Percentiles rank a stretch among this genome's conserved stretches.
These are phyloP conservation scores for Embidobia sp. DNA, from an alignment of 2,888 invertebrate genomes.

Conservation along the genomic window DNA sequence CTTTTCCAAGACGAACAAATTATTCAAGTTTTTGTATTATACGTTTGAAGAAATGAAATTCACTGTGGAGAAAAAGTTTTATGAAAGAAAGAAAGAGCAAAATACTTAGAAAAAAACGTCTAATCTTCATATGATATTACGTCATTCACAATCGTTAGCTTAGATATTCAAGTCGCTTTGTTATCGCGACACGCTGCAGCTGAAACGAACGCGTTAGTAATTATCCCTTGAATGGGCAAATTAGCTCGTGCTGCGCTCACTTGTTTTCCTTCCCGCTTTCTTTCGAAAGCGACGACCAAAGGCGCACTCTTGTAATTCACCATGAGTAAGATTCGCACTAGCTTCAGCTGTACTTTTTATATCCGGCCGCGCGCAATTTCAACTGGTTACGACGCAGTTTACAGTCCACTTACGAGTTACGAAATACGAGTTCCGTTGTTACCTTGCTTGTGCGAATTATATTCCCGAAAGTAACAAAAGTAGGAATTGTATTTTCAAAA, in stretches of 20 bases:
- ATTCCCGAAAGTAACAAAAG: conserved; percentile 29
- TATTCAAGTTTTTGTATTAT: conserved; percentile 49
- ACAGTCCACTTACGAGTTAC: conserved; percentile 68
- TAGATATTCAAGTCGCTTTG: conserved; percentile 11
- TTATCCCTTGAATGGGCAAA: conserved; percentile 65
- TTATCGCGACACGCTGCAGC: conserved; percentile 16
- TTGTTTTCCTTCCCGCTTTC: conserved; percentile 43
- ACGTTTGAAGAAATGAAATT: conserved; percentile 51
- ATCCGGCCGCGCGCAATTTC: conserved; percentile 68
- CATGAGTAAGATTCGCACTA: conserved; percentile 54
- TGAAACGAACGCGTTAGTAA: conserved; percentile 49
- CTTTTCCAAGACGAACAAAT: conserved; percentile 36
- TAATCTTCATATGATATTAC: conserved; percentile 36
- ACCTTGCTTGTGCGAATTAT: conserved; percentile 35
- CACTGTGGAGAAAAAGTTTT: conserved; percentile 26
- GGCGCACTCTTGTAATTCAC: conserved; percentile 44
- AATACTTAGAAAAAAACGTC: neutral
- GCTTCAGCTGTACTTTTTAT: conserved; percentile 48
- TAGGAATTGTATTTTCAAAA: too few species aligned
- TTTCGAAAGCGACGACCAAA: conserved; percentile 9
- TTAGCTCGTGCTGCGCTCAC: conserved; percentile 51
- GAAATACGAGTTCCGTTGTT: conserved; percentile 38
- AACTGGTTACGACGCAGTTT: conserved; percentile 71
- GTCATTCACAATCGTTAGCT: conserved; percentile 42
- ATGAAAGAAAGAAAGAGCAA: neutral